Conservation (phyloP, 2,797 vertebrate genomes). For the Scleropages formosus region DNA sequence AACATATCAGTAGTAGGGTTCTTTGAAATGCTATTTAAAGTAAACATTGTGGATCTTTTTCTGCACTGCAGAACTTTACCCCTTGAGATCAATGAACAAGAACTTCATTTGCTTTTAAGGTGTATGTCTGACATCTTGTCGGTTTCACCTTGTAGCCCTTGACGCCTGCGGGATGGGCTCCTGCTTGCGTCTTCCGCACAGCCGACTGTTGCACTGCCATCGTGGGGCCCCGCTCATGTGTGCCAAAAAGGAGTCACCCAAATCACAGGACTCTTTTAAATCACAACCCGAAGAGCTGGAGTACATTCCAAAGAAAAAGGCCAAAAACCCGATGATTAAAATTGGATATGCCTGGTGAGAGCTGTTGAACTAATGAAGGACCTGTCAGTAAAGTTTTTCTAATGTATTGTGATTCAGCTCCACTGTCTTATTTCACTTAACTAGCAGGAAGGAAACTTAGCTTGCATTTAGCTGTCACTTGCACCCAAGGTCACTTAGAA, state of each 20-base stretch:
- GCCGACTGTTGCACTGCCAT: constrained; percentile 49
- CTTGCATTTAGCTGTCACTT: too few species aligned
- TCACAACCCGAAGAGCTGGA: constrained; percentile 57
- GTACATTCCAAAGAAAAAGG: constrained; percentile 78
- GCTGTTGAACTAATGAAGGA: too few species aligned
- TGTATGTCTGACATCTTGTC: constrained; percentile 24
- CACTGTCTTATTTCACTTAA: too few species aligned
- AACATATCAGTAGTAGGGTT: too few species aligned
- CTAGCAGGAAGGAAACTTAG: too few species aligned
- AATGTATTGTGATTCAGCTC: too few species aligned
- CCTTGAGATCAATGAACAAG: too few species aligned
- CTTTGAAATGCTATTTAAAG: too few species aligned
- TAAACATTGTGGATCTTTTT: too few species aligned
- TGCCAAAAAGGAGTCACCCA: constrained; percentile 39
- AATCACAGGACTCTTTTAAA: constrained; percentile 6
- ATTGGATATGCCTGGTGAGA: constrained; percentile 87
- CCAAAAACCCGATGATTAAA: constrained; percentile 83
- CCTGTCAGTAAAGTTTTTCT: too few species aligned
- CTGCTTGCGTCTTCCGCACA: constrained; percentile 17
- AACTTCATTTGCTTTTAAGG: constrained; percentile 40
- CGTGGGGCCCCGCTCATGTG: constrained; percentile 35
- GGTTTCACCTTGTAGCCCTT: background rate
- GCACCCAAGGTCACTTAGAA: too few species aligned
- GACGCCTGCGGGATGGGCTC: background rate
- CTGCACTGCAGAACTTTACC: too few species aligned